These are phyloP conservation scores for Typhlichthys eigenmanni DNA, from an alignment of 2,797 vertebrate species.

Conservation along the genomic window DNA sequence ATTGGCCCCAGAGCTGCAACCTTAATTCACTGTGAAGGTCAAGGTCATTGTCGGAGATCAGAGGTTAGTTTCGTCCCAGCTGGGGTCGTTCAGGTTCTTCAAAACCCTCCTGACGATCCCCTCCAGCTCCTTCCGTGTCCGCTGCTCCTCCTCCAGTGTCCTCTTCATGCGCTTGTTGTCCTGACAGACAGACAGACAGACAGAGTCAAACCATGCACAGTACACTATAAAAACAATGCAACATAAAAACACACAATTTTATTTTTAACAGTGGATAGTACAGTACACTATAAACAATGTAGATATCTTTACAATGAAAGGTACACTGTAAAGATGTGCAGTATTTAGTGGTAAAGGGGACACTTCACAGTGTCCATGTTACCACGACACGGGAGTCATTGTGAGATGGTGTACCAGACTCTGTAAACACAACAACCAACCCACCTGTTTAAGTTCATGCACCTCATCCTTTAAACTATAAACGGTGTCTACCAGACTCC, in stretches of 20 bases:
- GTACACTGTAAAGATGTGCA: neutral
- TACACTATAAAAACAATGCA: too few relatives aligned
- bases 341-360: too few relatives aligned
- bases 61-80: constrained; percentile 97
- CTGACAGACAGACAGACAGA: constrained; percentile 62
- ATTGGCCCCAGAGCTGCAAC: constrained; percentile 39
- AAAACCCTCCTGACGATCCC: constrained; percentile 88
- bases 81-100: constrained; percentile 93
- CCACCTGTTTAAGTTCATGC: constrained; percentile 92
- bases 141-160: constrained; percentile 92
- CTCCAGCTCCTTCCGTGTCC: constrained; percentile 92
- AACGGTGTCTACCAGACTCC: constrained; percentile 95
- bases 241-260: too few relatives aligned
- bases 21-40: constrained; percentile 15
- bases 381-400: too few relatives aligned
- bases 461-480: constrained; percentile 94
- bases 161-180: constrained; percentile 96
- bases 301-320: neutral
- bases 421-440: neutral
- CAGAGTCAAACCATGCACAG: too few relatives aligned
- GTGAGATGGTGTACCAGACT: neutral
- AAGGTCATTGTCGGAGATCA: constrained; percentile 52
- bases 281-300: too few relatives aligned
- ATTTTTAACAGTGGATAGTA: too few relatives aligned
- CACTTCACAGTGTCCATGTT: too few relatives aligned